Evolutionary conservation across 2,888 invertebrate genomes (phyloP), one percentile per base, ranked within the genome.

Genomic region (Encarsia formosa): DNA sequence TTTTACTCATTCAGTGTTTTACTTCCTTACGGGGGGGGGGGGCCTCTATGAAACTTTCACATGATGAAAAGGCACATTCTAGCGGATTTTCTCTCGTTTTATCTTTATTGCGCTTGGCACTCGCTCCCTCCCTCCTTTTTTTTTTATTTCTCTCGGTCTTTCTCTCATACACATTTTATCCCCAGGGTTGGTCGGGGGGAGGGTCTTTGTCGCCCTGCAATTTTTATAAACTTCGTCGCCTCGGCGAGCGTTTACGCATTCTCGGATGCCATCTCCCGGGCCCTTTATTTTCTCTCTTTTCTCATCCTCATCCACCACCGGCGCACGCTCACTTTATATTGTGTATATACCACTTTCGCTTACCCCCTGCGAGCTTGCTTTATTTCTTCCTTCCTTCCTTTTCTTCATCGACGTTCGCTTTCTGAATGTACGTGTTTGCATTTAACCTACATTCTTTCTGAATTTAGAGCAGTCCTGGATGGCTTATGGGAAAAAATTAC

Each of bases 21-120:
- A 24, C 42, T 9, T 24, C n/a, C n/a, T n/a, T n/a, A n/a, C n/a
- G n/a, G n/a, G n/a, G n/a, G n/a, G n/a, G n/a, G n/a, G n/a, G n/a
- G n/a, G 13, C 22, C 34, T 19, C 32, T 38, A 38, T 45, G 50
- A 54, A 55, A 55, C 20, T 48, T 55, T 54, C 45, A 38, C 48
- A 32, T 20, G 52, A 55, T 46, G 52, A 55, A 55, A 55, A 49
- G n/a, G 51, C 43, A 49, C 56, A 56, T 52, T 56, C 52, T 52
- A 19, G 9, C 49, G 49, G 49, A 56, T 52, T 52, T 55, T 39
- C 34, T 8, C 34, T 42, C 48, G 49, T 52, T 52, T 55, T 51
- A 49, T 32, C 45, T 45, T 49, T 52, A 49, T 45, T 41, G 50
- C 54, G 20, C 22, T 3, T 31, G 6, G 24, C 5, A 8, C 20